Evolutionary conservation across 2,113 vertebrate species (phyloP).

Genomic region (Thalassarche chlororhynchos): DNA sequence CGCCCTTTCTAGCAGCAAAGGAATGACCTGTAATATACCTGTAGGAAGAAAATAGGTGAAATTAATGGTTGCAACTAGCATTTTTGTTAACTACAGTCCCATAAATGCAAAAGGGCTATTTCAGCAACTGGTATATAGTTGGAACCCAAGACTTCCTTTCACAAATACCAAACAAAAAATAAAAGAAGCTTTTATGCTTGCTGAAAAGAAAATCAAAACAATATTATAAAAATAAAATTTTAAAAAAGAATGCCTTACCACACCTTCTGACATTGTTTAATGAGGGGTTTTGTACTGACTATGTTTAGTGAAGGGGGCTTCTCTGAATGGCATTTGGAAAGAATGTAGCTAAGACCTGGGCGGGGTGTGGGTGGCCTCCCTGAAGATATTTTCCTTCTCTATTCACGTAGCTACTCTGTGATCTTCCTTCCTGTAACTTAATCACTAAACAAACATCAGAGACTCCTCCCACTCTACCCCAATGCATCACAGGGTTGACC

Average conservation of each 20-base stretch:
- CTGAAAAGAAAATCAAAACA: not conserved
- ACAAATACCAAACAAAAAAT: not conserved
- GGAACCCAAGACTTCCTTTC: not conserved
- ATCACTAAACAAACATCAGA: not conserved
- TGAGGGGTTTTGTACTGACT: not conserved
- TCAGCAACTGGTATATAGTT: not conserved
- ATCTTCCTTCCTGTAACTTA: slow-evolving; percentile 24
- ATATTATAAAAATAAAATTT: not conserved
- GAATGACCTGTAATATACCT: not conserved
- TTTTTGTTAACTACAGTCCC: not conserved
- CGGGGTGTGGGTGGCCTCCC: not conserved
- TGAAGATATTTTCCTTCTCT: not conserved
- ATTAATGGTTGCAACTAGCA: not conserved
- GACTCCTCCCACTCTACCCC: not conserved
- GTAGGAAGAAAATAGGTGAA: not conserved
- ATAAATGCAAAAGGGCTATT: not conserved
- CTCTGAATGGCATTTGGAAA: not conserved
- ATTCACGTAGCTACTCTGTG: not conserved
- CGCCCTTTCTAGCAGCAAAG: not conserved
- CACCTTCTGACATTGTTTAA: not conserved
- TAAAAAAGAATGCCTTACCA: not conserved
- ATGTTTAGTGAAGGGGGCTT: not conserved
- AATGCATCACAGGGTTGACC: not conserved
- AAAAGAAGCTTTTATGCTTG: not conserved
- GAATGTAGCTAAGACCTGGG: not conserved